Conservation (phyloP, 2,888 invertebrate genomes). For the Thereva unica region DNA sequence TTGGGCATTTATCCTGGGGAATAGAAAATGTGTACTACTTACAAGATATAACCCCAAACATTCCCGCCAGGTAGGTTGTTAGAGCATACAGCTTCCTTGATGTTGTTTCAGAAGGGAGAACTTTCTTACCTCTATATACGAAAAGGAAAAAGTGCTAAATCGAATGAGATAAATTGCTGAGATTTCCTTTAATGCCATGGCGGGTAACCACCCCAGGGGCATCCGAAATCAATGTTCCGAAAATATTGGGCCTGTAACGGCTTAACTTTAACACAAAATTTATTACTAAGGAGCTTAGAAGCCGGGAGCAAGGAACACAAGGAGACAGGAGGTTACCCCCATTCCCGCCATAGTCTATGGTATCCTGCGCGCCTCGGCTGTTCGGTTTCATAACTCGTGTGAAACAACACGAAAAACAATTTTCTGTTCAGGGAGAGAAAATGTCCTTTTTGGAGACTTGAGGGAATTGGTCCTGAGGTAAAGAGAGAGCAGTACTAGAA, state of each 20-base stretch:
- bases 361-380: neutral
- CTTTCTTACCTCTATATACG: too few species aligned
- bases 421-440: neutral
- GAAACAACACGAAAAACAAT: neutral
- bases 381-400: neutral
- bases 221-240: conserved; percentile 23
- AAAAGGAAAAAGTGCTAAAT: conserved; percentile 17
- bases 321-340: too few species aligned
- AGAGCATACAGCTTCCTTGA: too few species aligned
- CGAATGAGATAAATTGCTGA: conserved; percentile 20
- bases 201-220: conserved; percentile 12
- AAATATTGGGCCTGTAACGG: conserved; percentile 17
- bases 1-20: too few species aligned
- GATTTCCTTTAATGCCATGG: conserved; percentile 14
- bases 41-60: too few species aligned
- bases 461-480: neutral
- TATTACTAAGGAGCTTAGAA: neutral
- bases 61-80: too few species aligned
- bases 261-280: conserved; percentile 16
- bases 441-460: neutral
- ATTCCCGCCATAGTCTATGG: neutral
- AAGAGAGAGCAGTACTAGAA: neutral
- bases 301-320: too few species aligned
- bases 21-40: too few species aligned
- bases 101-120: too few species aligned